A percentile compares a stretch with the other conserved stretches of the same genome.
Conservation (phyloP, 2,113 vertebrate genomes). For the Vanacampus margaritifer region DNA sequence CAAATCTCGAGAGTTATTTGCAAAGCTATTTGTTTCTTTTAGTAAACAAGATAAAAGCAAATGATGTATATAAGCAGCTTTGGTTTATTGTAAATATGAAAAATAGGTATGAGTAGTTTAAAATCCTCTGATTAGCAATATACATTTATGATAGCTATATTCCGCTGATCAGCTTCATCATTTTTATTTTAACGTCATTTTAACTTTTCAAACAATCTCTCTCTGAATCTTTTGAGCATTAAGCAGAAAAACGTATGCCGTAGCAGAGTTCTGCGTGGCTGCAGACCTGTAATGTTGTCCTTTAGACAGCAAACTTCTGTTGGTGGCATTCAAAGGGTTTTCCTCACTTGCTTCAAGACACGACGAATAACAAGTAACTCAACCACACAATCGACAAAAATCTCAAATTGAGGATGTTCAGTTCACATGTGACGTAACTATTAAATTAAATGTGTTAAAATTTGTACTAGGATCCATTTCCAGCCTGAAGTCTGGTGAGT, state of each 20-base stretch:
- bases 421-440: neutral
- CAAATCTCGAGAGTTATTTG: constrained; percentile 2
- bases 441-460: neutral
- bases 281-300: neutral
- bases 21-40: neutral
- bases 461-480: neutral
- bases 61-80: too few relatives aligned
- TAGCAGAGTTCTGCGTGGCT: too few relatives aligned
- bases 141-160: too few relatives aligned
- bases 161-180: too few relatives aligned
- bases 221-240: neutral
- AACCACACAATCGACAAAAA: neutral
- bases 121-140: too few relatives aligned
- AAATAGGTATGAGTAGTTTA: too few relatives aligned
- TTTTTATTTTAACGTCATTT: too few relatives aligned
- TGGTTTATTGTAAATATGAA: neutral
- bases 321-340: neutral
- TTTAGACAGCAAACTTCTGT: neutral
- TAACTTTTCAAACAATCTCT: too few relatives aligned
- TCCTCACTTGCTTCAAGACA: neutral
- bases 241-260: neutral
- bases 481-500: neutral
- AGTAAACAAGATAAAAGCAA: neutral
- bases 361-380: neutral
- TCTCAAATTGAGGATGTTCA: too few relatives aligned